Evolutionary conservation across 1,140 invertebrate species (phyloP).

Genomic region (Wiebesia pumilae): DNA sequence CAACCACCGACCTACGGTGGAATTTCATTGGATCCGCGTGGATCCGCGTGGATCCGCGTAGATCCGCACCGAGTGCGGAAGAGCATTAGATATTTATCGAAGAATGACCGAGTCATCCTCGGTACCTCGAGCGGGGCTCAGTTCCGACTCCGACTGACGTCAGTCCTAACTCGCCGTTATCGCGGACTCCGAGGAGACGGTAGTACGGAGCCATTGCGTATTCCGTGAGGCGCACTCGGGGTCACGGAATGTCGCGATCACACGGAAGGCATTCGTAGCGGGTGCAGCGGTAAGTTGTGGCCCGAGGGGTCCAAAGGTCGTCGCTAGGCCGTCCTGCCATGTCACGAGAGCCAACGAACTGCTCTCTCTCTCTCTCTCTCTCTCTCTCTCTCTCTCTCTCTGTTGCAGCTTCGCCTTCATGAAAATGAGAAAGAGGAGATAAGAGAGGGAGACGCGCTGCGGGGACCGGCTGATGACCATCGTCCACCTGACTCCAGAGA

Average conservation of each 20-base stretch:
- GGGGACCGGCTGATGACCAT: constrained; percentile 66
- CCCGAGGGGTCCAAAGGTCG: constrained; percentile 69
- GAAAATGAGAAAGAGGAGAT: constrained; percentile 36
- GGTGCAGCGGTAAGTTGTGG: constrained; percentile 70
- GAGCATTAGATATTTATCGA: neutral
- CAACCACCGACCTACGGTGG: neutral
- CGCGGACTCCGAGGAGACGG: neutral
- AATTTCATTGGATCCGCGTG: neutral
- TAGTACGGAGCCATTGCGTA: constrained; percentile 60
- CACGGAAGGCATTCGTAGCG: constrained; percentile 62
- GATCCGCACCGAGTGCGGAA: neutral
- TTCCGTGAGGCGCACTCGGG: constrained; percentile 61
- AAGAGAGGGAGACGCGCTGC: constrained; percentile 15
- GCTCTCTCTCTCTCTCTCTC: neutral
- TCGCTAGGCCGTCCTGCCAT: constrained; percentile 65
- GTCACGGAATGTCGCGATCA: constrained; percentile 64
- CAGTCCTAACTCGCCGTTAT: constrained; percentile 53
- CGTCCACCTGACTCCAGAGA: constrained; percentile 73
- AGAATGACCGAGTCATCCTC: neutral
- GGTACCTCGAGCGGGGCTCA: neutral
- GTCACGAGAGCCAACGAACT: constrained; percentile 22
- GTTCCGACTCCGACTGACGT: neutral
- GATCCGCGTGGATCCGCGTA: neutral
- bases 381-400: neutral
- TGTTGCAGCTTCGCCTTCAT: neutral